Conservation (phyloP, 2,888 invertebrate genomes). For the Coenonympha glycerion region DNA sequence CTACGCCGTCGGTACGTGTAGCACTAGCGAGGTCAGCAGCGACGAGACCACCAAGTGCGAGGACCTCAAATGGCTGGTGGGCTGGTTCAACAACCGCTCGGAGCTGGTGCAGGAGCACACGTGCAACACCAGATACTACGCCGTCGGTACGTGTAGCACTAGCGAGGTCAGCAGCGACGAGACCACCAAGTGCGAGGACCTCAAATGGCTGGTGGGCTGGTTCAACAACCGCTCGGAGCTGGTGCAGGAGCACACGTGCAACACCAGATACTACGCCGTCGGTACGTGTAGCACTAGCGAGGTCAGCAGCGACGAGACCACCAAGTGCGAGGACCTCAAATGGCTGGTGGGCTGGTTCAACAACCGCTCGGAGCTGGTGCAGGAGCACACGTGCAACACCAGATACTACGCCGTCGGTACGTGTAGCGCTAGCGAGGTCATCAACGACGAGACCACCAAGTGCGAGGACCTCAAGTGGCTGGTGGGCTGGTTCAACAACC, state of each 20-base stretch:
- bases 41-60: conserved; percentile 71
- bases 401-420: conserved; percentile 59
- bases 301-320: conserved; percentile 68
- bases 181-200: conserved; percentile 68
- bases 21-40: conserved; percentile 59
- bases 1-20: conserved; percentile 53
- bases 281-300: conserved; percentile 50
- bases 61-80: conserved; percentile 61
- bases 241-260: conserved; percentile 62
- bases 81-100: conserved; percentile 64
- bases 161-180: conserved; percentile 69
- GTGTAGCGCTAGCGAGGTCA: too few relatives aligned
- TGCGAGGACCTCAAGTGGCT: conserved; percentile 68
- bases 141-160: conserved; percentile 50
- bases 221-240: conserved; percentile 61
- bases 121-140: conserved; percentile 59
- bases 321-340: conserved; percentile 66
- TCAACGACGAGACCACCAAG: conserved; percentile 69
- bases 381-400: conserved; percentile 62
- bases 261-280: conserved; percentile 56
- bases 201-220: conserved; percentile 64
- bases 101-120: conserved; percentile 60
- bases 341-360: conserved; percentile 66
- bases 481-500: conserved; percentile 61
- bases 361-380: conserved; percentile 56